Evolutionary conservation across 1,140 invertebrate species (phyloP), one percentile per base, ranked within the genome.

Genomic region (Monomorium pharaonis): DNA sequence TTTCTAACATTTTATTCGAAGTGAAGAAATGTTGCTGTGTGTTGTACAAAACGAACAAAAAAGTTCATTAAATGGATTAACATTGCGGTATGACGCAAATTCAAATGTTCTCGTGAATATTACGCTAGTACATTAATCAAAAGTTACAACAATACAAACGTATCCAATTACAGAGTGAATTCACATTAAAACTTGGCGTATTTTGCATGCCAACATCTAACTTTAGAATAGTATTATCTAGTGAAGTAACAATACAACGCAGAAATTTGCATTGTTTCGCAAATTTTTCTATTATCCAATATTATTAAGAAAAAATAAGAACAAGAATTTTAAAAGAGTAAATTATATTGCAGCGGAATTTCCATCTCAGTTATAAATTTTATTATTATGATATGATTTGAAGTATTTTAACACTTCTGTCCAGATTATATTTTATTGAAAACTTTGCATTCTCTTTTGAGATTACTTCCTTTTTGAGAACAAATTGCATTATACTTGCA

Each of bases 131-230:
- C 60, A 67, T 67, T 78, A 78, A 78, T 78, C 27, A 78, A 78
- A 67, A 78, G 60, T 67, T 67, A 7, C 14, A 1, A 81, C 42
- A 33, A 51, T 81, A 51, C 47, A 24, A 81, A 44, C 33, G 33
- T 81, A 27, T 56, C 49, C 65, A 72, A 56, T 81, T 72, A 72
- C 78, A 56, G 18, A 56, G 65, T 37, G 44, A 56, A 72, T 24
- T 72, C 30, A 33, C 16, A 44, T 81, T 30, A 81, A 69, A 81
- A 81, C 65, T 70, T 72, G 49, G 37, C 47, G 37, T 42, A 81
- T 56, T 81, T 70, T 33, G 24, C n/a, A 42, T 27, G 6, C 44
- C 33, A 42, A 42, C 56, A 44, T 62, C 63, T 5, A 67, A 78
- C n/a, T 51, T 33, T 65, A 42, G 47, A 62, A 60, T 16, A 9